Evolutionary conservation across 2,113 vertebrate genomes (phyloP).

Genomic region (human): GRCh38 chr5:120925001-120925500

Average conservation of each 20-base stretch:
- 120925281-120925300: not conserved
- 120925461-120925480: not conserved
- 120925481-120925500: not conserved
- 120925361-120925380: not conserved
- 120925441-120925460: not conserved
- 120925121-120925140: not conserved
- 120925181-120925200: not conserved
- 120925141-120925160: too few species aligned
- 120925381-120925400: not conserved
- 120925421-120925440: not conserved
- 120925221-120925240: not conserved
- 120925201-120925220: not conserved
- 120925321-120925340: not conserved
- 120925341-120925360: not conserved
- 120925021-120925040: not conserved
- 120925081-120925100: not conserved
- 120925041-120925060: not conserved
- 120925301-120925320: not conserved
- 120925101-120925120: not conserved
- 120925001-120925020: not conserved
- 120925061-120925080: not conserved
- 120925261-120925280: not conserved
- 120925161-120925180: not conserved
- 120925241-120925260: not conserved
- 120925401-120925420: not conserved